These are phyloP conservation scores for Argyresthia albistria DNA, from an alignment of 2,888 invertebrate genomes.

Conservation along the genomic window DNA sequence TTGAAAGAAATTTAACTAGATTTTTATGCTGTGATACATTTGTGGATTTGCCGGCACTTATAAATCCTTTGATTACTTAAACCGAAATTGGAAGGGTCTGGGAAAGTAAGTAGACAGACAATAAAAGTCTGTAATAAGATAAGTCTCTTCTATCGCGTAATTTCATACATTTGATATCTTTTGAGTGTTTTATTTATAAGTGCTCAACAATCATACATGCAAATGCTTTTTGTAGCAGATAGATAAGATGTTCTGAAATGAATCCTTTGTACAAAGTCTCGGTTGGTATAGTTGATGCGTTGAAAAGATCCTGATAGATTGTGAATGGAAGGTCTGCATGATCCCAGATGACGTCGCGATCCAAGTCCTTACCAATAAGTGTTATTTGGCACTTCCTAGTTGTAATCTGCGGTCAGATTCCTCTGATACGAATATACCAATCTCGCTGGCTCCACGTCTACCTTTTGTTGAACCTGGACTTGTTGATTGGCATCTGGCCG, in stretches of 20 bases:
- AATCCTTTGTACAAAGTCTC: not conserved
- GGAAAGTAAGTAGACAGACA: too few species aligned
- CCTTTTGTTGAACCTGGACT: conserved; percentile 32
- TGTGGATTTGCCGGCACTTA: not conserved
- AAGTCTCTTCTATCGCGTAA: too few species aligned
- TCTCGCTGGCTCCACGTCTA: conserved; percentile 60
- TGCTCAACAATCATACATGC: too few species aligned
- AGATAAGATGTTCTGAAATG: not conserved
- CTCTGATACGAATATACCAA: conserved; percentile 49
- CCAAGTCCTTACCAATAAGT: conserved; percentile 48
- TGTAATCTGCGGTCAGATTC: conserved; percentile 45
- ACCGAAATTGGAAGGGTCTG: too few species aligned
- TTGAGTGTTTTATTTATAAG: too few species aligned
- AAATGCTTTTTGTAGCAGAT: too few species aligned
- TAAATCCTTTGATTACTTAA: too few species aligned
- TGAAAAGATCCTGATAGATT: conserved; percentile 1
- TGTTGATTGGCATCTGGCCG: conserved; percentile 57
- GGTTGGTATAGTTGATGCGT: conserved; percentile 4
- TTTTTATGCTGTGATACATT: not conserved
- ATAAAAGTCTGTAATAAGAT: too few species aligned
- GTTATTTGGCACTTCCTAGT: conserved; percentile 36
- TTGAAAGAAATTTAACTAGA: too few species aligned
- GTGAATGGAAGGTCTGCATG: too few species aligned
- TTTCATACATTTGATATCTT: too few species aligned
- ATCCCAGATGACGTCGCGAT: too few species aligned